These are phyloP conservation scores for Numida meleagris DNA, from an alignment of 2,113 vertebrate species.

Conservation along the genomic window DNA sequence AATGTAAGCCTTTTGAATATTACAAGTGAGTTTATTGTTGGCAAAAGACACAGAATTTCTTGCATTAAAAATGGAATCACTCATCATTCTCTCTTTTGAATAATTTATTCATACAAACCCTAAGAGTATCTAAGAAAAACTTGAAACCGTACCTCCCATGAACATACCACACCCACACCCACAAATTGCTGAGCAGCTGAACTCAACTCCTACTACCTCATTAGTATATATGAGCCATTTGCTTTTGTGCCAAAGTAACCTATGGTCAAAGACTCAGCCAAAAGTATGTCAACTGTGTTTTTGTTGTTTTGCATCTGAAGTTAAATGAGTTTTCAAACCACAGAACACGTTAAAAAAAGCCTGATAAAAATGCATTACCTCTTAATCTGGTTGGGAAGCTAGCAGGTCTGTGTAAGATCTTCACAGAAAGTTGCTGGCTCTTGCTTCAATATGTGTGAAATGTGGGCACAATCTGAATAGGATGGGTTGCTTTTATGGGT, in stretches of 20 bases:
- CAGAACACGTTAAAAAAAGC: neutral
- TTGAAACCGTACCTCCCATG: neutral
- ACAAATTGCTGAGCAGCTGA: neutral
- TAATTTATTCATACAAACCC: neutral
- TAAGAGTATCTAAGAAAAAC: neutral
- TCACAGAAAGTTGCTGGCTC: accelerated
- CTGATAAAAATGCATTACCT: neutral
- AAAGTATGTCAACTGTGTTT: neutral
- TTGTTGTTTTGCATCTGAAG: neutral
- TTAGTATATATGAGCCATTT: neutral
- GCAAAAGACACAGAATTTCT: neutral
- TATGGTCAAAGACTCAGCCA: neutral
- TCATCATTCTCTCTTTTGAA: neutral
- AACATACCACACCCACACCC: neutral
- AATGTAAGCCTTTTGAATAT: neutral
- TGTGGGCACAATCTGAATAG: neutral
- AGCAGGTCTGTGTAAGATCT: neutral
- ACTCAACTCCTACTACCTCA: neutral
- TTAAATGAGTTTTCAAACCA: neutral
- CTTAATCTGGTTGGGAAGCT: neutral
- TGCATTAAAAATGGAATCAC: neutral
- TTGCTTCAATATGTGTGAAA: neutral
- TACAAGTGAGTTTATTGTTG: neutral
- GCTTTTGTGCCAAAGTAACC: neutral
- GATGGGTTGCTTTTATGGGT: neutral